Evolutionary conservation across 1,140 invertebrate species (phyloP).

Genomic region (Saxidomus purpurata): DNA sequence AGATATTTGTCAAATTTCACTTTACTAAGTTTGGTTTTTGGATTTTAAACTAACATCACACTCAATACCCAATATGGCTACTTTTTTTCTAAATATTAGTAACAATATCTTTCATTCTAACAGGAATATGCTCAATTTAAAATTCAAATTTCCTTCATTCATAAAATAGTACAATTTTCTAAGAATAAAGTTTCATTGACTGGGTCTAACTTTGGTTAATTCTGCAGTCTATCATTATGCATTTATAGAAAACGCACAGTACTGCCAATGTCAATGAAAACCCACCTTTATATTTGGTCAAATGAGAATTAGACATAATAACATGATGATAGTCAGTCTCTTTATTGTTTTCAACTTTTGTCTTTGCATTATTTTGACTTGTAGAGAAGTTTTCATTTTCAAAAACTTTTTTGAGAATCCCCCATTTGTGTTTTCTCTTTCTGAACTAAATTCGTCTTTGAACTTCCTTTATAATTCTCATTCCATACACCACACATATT

Average conservation of each 20-base stretch:
- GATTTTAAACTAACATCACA: constrained; percentile 8
- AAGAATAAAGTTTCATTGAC: not conserved
- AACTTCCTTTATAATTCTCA: too few species aligned
- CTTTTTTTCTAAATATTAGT: not conserved
- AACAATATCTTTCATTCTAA: not conserved
- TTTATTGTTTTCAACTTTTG: not conserved
- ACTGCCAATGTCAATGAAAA: not conserved
- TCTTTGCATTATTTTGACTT: not conserved
- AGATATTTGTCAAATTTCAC: not conserved
- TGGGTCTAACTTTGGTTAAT: not conserved
- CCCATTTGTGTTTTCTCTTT: too few species aligned
- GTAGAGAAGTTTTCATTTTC: not conserved
- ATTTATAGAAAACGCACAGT: not conserved
- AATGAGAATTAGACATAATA: not conserved
- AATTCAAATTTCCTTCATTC: not conserved
- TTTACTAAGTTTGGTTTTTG: not conserved
- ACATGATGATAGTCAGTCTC: not conserved
- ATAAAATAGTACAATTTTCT: not conserved
- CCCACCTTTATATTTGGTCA: not conserved
- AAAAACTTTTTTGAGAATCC: too few species aligned
- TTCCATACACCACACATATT: too few species aligned
- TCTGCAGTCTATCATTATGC: not conserved
- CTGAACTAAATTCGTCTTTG: too few species aligned
- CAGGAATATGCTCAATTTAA: not conserved
- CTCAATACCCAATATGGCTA: not conserved